These are phyloP conservation scores for Drosophila ercepeae DNA, from an alignment of 1,140 invertebrate species.

Conservation along the genomic window DNA sequence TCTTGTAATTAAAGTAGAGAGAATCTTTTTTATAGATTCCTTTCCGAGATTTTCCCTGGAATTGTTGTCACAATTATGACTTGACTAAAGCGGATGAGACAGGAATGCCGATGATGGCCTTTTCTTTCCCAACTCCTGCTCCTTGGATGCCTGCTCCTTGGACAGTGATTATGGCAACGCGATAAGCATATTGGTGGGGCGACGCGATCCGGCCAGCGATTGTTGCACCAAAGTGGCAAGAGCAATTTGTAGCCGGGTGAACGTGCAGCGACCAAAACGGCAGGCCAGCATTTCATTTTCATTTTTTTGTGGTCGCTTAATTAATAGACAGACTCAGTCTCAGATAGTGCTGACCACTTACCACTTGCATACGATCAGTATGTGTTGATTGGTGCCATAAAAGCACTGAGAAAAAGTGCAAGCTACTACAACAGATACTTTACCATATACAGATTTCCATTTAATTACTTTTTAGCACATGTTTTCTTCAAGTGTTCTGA, in stretches of 20 bases:
- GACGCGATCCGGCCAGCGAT: slow-evolving; percentile 44
- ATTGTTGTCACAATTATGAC: slow-evolving; percentile 32
- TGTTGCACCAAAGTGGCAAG: slow-evolving; percentile 75
- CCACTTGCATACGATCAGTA: slow-evolving; percentile 79
- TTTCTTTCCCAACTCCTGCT: slow-evolving; percentile 25
- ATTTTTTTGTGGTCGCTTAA: slow-evolving; percentile 61
- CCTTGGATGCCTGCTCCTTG: slow-evolving; percentile 8
- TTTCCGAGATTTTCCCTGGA: slow-evolving; percentile 21
- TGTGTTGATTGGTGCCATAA: slow-evolving; percentile 65
- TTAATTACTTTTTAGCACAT: not conserved
- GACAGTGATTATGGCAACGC: slow-evolving; percentile 48
- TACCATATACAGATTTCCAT: too few species aligned
- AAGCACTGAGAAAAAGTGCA: slow-evolving; percentile 14
- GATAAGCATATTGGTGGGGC: slow-evolving; percentile 74
- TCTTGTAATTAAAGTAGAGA: too few species aligned
- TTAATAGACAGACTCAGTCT: slow-evolving; percentile 70
- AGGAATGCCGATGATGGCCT: slow-evolving; percentile 25
- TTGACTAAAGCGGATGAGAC: slow-evolving; percentile 7
- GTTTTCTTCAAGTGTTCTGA: not conserved
- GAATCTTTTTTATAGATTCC: slow-evolving; percentile 27
- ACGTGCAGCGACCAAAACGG: slow-evolving; percentile 77
- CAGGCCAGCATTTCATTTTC: slow-evolving; percentile 43
- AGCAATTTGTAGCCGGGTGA: slow-evolving; percentile 78
- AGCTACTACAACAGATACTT: not conserved
- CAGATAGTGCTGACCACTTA: slow-evolving; percentile 51